phyloP scores from a whole-genome alignment of 2,888 invertebrate species.

The Boloria selene region DNA sequence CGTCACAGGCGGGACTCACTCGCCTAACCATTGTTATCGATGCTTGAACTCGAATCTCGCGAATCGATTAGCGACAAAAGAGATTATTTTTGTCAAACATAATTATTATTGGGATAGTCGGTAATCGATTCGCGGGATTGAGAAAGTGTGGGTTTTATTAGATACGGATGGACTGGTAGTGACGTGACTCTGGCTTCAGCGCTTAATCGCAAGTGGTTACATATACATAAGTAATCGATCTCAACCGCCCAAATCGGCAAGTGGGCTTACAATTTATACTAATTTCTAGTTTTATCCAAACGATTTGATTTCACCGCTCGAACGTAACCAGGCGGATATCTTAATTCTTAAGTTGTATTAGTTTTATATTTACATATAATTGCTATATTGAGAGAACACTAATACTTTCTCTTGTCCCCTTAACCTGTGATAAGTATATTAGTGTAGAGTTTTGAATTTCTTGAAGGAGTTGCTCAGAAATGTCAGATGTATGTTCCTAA shows the following conservation, averaged over 20 bases:
- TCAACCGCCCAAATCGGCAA: conserved; percentile 72
- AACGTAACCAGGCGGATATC: conserved; percentile 53
- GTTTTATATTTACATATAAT: conserved; percentile 68
- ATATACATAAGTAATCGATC: conserved; percentile 75
- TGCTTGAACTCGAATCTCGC: conserved; percentile 32
- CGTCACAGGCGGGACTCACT: conserved; percentile 52
- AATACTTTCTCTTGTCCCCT: conserved; percentile 81
- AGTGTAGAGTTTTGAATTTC: conserved; percentile 74
- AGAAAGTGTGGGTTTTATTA: conserved; percentile 29
- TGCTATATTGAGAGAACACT: conserved; percentile 78
- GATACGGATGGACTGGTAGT: conserved; percentile 38
- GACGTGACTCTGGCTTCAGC: conserved; percentile 54
- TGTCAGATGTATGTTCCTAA: conserved; percentile 76
- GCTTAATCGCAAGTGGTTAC: conserved; percentile 72
- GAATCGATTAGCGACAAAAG: conserved; percentile 46
- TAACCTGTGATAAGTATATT: conserved; percentile 83
- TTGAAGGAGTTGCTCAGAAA: conserved; percentile 75
- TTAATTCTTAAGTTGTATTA: conserved; percentile 77
- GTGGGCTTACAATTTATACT: conserved; percentile 71
- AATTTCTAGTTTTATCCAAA: conserved; percentile 57
- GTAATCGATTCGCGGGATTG: conserved; percentile 43
- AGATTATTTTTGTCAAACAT: conserved; percentile 64
- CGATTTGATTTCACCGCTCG: conserved; percentile 54
- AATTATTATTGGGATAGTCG: conserved; percentile 58
- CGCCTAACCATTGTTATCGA: conserved; percentile 32